These are phyloP conservation scores for Aphelinus atriplicis DNA, from an alignment of 1,140 invertebrate genomes.

Conservation along the genomic window DNA sequence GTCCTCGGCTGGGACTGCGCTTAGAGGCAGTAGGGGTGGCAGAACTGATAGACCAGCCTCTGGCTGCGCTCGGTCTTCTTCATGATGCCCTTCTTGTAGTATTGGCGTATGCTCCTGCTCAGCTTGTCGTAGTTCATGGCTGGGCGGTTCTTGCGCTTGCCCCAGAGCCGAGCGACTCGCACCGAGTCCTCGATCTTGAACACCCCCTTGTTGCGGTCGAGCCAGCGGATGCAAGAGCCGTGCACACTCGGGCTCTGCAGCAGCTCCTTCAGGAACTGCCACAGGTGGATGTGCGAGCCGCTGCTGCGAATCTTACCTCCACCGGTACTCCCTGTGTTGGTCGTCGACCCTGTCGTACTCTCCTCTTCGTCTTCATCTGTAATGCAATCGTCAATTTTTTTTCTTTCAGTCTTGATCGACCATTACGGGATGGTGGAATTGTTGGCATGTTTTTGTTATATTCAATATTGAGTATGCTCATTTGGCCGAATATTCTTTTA, in stretches of 20 bases:
- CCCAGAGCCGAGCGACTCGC: constrained; percentile 94
- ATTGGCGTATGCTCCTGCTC: constrained; percentile 96
- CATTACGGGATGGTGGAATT: no score
- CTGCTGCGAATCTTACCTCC: constrained; percentile 66
- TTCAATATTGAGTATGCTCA: no score
- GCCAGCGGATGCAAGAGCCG: constrained; percentile 95
- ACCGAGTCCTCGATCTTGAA: constrained; percentile 99
- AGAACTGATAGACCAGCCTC: constrained; percentile 98
- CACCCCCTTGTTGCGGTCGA: constrained; percentile 92
- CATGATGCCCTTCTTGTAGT: constrained; percentile 99
- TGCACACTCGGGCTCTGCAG: constrained; percentile 86
- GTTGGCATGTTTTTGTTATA: no score
- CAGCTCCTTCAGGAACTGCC: constrained; percentile 98
- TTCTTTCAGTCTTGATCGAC: neutral
- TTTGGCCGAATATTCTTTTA: no score
- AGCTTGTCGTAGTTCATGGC: constrained; percentile 99
- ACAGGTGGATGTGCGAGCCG: constrained; percentile 95
- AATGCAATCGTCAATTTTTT: constrained; percentile 41
- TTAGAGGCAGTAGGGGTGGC: constrained; percentile 91
- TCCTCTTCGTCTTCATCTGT: constrained; percentile 71
- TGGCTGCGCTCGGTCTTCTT: constrained; percentile 98
- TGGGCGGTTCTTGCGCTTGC: constrained; percentile 95
- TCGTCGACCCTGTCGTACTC: constrained; percentile 21
- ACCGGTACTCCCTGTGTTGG: constrained; percentile 48
- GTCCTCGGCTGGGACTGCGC: neutral